Base-by-base conservation (phyloP, 64 coral and sea anemone species). In the Astreopora myriophthalma region DNA sequence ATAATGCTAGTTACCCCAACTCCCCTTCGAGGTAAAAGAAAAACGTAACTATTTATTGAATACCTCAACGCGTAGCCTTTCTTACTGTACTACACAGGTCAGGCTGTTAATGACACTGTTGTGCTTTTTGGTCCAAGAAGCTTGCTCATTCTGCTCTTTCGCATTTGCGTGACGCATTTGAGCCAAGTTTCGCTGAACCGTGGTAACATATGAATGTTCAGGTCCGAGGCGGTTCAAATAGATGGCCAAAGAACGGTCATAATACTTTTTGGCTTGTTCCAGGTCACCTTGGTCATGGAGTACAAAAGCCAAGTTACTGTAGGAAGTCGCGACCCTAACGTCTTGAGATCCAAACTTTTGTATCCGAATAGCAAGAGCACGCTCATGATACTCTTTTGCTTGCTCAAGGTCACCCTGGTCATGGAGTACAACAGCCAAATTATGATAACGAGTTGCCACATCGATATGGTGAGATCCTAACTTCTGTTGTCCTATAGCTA, bases 301-400 rank as follows among this genome's bases (percentile, higher is more conserved):
- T 2, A 86, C 57, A 25, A 9, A 6, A 39, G 29, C 62, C 8
- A 69, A 27, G 62, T 46, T 8, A 28, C 40, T 13, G 3, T 46
- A 39, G 35, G 19, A 22, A 3, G 0, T 1, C 3, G 83, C 83
- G 6, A 86, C 63, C 44, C 27, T 8, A 17, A 72, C 36, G 49
- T 86, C 65, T 13, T 72, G 32, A 9, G 61, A 3, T 9, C 84
- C 84, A 3, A 86, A 8, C 55, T 14, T 34, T 65, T 66, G 61
- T n/a, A 36, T 16, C 19, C 3, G 26, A 83, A 83, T 83, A 26
- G 42, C 55, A 22, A 83, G 79, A 55, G 79, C 79, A 63, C 79
- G 28, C 34, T 85, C 82, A 38, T 68, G 22, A 68, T 40, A 12
- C 22, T 60, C 34, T 7, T 84, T 84, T 0, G 49, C 32, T 33